phyloP scores from a whole-genome alignment of 2,113 vertebrate species.

The Verasper variegatus region DNA sequence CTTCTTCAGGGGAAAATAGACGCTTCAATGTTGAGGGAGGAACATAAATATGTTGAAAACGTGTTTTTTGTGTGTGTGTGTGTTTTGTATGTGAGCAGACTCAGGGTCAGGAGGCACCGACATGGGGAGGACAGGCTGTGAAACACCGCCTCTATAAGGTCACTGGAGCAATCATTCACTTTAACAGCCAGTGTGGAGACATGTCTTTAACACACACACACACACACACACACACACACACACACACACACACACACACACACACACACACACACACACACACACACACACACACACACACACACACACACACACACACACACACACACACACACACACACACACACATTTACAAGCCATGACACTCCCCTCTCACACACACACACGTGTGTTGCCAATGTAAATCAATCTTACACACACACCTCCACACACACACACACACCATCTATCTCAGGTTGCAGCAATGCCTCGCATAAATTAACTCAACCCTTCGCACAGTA shows the following conservation, averaged over 20 bases:
- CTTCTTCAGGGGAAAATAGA: background rate
- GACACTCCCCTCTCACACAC: conserved; percentile 3
- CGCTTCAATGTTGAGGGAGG: background rate
- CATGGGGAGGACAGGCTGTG: conserved; percentile 1
- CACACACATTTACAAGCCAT: conserved; percentile 28
- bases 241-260: conserved; percentile 5
- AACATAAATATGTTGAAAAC: background rate
- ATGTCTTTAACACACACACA: conserved; percentile 25
- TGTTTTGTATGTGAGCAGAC: conserved; percentile 27
- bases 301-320: conserved; percentile 8
- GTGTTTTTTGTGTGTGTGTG: too few species aligned
- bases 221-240: conserved; percentile 9
- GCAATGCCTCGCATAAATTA: conserved; percentile 44
- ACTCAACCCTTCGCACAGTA: conserved; percentile 44
- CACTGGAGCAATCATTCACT: conserved; percentile 55
- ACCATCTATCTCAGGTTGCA: conserved; percentile 30
- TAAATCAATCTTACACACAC: background rate
- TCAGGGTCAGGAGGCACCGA: conserved; percentile 32
- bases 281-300: conserved; percentile 9
- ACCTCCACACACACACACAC: background rate
- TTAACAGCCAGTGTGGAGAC: conserved; percentile 49
- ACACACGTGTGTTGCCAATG: background rate
- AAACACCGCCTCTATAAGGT: conserved; percentile 49
- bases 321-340: conserved; percentile 4
- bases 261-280: conserved; percentile 10